phyloP scores from a whole-genome alignment of 2,888 invertebrate genomes.

The Blastobasis adustella region DNA sequence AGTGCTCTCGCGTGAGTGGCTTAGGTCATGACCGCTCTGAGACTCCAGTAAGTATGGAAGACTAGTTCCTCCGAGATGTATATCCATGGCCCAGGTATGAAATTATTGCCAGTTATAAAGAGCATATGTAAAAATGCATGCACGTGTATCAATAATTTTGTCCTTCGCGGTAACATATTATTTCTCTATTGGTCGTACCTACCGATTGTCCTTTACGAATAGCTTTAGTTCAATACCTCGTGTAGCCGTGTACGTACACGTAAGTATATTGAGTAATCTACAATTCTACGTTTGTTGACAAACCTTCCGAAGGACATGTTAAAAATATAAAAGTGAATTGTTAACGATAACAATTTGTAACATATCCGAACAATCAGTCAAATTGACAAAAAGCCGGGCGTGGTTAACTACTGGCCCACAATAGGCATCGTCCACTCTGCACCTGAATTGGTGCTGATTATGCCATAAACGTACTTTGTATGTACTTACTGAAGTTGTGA shows the following conservation, averaged over 20 bases:
- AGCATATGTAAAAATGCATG: too few species aligned
- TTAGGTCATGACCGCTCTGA: constrained; percentile 6
- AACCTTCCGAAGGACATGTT: neutral
- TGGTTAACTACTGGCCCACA: constrained; percentile 37
- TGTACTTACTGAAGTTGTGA: constrained; percentile 4
- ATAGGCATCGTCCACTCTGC: constrained; percentile 37
- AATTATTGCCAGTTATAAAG: too few species aligned
- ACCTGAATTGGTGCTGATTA: constrained; percentile 44
- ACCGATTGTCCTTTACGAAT: too few species aligned
- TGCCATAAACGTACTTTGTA: constrained; percentile 22
- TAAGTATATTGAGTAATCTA: too few species aligned
- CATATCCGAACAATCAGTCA: neutral
- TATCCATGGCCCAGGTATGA: constrained; percentile 1
- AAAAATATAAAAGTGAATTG: neutral
- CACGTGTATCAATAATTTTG: too few species aligned
- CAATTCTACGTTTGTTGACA: too few species aligned
- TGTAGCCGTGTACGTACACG: too few species aligned
- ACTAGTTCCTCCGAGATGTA: constrained; percentile 8
- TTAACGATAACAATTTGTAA: too few species aligned
- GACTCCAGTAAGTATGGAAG: constrained; percentile 43
- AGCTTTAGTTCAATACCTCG: too few species aligned
- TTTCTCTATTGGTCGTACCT: too few species aligned
- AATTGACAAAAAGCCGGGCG: constrained; percentile 41
- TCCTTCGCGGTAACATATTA: too few species aligned
- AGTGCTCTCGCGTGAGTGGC: constrained; percentile 32